Base-by-base conservation (phyloP, 2,113 vertebrate genomes). In the Spermophilus dauricus region DNA sequence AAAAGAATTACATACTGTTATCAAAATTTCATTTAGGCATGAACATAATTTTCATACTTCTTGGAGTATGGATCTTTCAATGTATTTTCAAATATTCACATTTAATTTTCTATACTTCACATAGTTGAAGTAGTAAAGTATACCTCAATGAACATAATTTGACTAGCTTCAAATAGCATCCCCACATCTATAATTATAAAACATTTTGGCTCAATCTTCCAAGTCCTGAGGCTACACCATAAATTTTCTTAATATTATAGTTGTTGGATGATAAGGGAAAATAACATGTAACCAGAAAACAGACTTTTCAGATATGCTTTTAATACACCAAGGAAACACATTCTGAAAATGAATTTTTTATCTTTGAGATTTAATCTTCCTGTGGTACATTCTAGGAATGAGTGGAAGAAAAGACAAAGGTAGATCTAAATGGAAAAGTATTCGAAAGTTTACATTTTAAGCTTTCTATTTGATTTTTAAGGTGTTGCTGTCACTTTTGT, bases 291-390 rank as follows among this genome's bases (percentile, higher is more conserved):
- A 95, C n/a, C 13, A 92, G 1, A 93, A 96, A 92, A 96, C 67
- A 51, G 48, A 67, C 94, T 97, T 97, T 95, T 92, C 80, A 91
- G 96, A 86, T 77, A 8, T 75, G 72, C 90, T 56, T 97, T 97
- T 89, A 97, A 87, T 45, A 24, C 93, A 32, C 7, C 28, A 92
- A 93, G 63, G 51, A 97, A 97, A 85, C 4, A 16, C 88, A 96
- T 80, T 97, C 75, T 97, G 58, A 53, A 96, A 97, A 97, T 96
- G 91, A 97, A 97, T 97, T 97, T 30, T 97, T 95, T 97, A 96
- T 95, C 91, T 91, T 86, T 69, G 63, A 86, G 97, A 96, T 97
- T 92, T 96, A 72, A 95, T 97, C 93, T 91, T 42, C 86, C 75
- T 53, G 11, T 16, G 86, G 53, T 94, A 75, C 61, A 93, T 93